A percentile compares a stretch with the other conserved stretches of the same genome.
Evolutionary conservation across 2,113 vertebrate species (phyloP).

Genomic region (Castor canadensis): DNA sequence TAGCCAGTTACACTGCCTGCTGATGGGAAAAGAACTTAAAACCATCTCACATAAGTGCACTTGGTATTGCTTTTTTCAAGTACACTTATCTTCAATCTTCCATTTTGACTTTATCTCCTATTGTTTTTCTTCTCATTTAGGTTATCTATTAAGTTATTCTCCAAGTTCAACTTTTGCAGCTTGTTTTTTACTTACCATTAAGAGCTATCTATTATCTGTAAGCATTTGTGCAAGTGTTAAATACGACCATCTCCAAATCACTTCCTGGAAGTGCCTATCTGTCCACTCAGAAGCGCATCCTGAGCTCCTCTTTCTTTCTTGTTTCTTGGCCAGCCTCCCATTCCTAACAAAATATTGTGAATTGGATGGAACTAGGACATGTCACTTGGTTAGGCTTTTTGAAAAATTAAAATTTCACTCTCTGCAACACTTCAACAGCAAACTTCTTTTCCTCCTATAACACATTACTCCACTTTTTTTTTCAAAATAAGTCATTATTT

Average conservation of each 20-base stretch:
- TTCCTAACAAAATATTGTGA: constrained; percentile 1
- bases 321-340: background rate
- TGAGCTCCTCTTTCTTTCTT: background rate
- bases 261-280: background rate
- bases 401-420: constrained; percentile 18
- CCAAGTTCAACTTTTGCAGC: background rate
- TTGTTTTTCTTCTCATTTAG: constrained; percentile 55
- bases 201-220: background rate
- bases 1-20: background rate
- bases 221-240: constrained; percentile 36
- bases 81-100: constrained; percentile 50
- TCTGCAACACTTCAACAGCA: background rate
- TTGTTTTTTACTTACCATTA: constrained; percentile 23
- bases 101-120: constrained; percentile 53
- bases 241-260: constrained; percentile 36
- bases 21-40: constrained; percentile 52
- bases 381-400: background rate
- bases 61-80: constrained; percentile 44
- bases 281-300: background rate
- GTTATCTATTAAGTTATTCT: constrained; percentile 33
- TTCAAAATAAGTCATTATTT: background rate
- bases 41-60: background rate
- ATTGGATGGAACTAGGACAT: background rate
- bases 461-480: background rate
- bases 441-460: constrained; percentile 1